phyloP scores from a whole-genome alignment of 1,140 invertebrate genomes.

The Acyrthosiphon pisum region DNA sequence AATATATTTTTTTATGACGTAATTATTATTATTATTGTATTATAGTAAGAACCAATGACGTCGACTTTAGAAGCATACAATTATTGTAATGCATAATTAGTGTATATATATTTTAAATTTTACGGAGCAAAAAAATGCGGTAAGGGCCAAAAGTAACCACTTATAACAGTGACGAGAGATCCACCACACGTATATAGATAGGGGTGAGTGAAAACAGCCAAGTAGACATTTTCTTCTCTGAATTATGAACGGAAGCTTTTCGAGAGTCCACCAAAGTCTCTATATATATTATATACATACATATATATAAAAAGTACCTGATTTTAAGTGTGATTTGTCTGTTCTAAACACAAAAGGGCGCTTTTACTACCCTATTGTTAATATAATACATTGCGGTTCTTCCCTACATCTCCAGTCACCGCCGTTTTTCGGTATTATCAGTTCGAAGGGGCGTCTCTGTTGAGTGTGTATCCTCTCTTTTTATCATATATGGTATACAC shows the following conservation, averaged over 20 bases:
- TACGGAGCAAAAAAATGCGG: not conserved
- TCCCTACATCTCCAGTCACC: not conserved
- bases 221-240: constrained; percentile 45
- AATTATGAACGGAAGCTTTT: constrained; percentile 42
- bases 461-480: not conserved
- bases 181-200: not conserved
- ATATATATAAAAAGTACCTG: constrained; percentile 44
- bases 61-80: not conserved
- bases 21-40: not conserved
- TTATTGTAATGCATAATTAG: not conserved
- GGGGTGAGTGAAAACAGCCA: constrained; percentile 38
- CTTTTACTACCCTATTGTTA: constrained; percentile 53
- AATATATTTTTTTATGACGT: not conserved
- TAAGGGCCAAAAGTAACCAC: constrained; percentile 37
- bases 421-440: constrained; percentile 42
- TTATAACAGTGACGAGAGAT: constrained; percentile 41
- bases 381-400: constrained; percentile 52
- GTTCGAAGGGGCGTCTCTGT: not conserved
- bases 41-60: not conserved
- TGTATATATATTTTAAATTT: not conserved
- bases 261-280: constrained; percentile 23
- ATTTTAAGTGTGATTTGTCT: constrained; percentile 57
- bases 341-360: constrained; percentile 54
- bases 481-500: not conserved
- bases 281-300: not conserved